Evolutionary conservation across 1,140 invertebrate species (phyloP), one percentile per base, ranked within the genome.

Genomic region (Luehdorfia chinensis): DNA sequence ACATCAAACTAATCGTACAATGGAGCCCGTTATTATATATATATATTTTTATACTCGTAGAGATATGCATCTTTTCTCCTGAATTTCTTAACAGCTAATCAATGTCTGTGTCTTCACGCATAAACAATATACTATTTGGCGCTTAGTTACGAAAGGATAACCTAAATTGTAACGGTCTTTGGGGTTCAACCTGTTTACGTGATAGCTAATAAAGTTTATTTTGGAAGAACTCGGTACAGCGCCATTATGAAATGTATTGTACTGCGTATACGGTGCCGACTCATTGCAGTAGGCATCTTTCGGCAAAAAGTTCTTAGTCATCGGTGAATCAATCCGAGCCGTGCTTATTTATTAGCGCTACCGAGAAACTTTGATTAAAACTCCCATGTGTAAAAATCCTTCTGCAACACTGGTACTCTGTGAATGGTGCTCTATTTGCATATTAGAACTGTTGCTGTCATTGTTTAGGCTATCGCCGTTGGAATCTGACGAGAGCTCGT

Each of bases 401-500:
- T 64, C 59, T 65, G 63, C 50, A 69, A 77, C 67, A 65, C 55
- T 48, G 32, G 44, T 52, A 61, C 61, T 67, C 66, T 71, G 66
- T 69, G 69, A 45, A 50, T 47, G 33, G n/a, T 54, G 59, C 74
- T 84, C 75, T 81, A n/a, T n/a, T n/a, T n/a, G 66, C 73, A 80
- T 75, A 66, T 65, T 58, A 72, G 59, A 50, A 55, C 45, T 63
- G n/a, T n/a, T 53, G 62, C 62, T 56, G 54, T 70, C 74, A 75
- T 84, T 84, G 81, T 85, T 76, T 76, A 39, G 67, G 63, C 68
- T 85, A 85, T 85, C 79, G 60, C 47, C 43, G 59, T 53, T 72
- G 53, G 58, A 59, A 84, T 84, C 77, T 78, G 55, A 55, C 64
- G 54, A 66, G 59, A 66, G 69, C 66, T 58, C 60, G 49, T 47